A percentile compares a stretch with the other conserved stretches of the same genome.
phyloP scores from a whole-genome alignment of 2,113 vertebrate species.

The Hirundichthys speculiger region DNA sequence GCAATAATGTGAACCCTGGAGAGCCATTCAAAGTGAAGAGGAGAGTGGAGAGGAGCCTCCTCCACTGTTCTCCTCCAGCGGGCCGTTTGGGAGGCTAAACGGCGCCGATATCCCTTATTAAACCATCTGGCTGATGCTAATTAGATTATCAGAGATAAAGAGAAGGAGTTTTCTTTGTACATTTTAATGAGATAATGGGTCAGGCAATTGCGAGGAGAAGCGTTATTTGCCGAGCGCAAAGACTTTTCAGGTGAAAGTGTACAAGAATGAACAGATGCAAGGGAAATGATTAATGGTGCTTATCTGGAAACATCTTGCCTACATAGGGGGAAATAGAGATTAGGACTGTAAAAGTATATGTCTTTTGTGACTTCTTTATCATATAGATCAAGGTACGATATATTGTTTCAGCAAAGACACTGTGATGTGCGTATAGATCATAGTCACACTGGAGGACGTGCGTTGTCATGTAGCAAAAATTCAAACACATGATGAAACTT shows the following conservation, averaged over 20 bases:
- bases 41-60: constrained; percentile 73
- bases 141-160: constrained; percentile 88
- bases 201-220: constrained; percentile 75
- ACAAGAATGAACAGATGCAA: constrained; percentile 76
- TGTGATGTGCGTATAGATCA: background rate
- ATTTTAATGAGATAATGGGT: constrained; percentile 87
- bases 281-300: constrained; percentile 79
- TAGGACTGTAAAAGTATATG: constrained; percentile 41
- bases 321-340: constrained; percentile 68
- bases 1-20: constrained; percentile 85
- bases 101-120: constrained; percentile 84
- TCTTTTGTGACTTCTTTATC: constrained; percentile 29
- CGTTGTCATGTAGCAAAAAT: background rate
- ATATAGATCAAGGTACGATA: background rate
- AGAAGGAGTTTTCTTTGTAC: constrained; percentile 86
- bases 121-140: constrained; percentile 88
- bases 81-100: constrained; percentile 84
- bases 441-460: background rate
- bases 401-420: background rate
- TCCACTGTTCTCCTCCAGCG: constrained; percentile 79
- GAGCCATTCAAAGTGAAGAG: constrained; percentile 80
- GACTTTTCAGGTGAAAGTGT: constrained; percentile 80
- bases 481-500: background rate
- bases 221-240: constrained; percentile 66
- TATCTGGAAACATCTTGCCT: constrained; percentile 75